Evolutionary conservation across 2,113 vertebrate genomes (phyloP), one percentile per base, ranked within the genome.

Genomic region (Microcebus jonahi): DNA sequence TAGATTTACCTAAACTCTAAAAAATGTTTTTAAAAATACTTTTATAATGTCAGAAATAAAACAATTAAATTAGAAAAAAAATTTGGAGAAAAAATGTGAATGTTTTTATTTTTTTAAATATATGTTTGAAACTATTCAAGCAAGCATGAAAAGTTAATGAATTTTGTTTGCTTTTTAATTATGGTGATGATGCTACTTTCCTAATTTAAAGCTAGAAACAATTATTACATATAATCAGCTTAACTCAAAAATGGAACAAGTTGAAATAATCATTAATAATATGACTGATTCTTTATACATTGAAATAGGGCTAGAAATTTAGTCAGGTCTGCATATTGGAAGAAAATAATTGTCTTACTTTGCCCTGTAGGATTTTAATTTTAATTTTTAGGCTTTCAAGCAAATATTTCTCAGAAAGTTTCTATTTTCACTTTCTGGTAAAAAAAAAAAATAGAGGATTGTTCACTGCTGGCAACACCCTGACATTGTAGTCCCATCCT

Each of bases 291-390:
- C 79, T 86, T 90, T 25, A 68, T 75, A 81, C 39, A 91, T 53
- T 91, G 77, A 92, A 83, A 82, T 70, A 75, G 65, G n/a, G 36
- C 48, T 68, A 94, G 57, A 91, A 96, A 93, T 83, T 68, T 88
- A 94, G 91, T 83, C 6, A 59, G 21, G 31, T 5, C 81, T 81
- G 34, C 12, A 88, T 89, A 71, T 65, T 59, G 10, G 63, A 91
- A 14, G 65, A 85, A 92, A 97, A 75, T 57, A 95, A 91, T 91
- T 87, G 83, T 71, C 61, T 92, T 73, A 73, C 18, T 77, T 93
- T 81, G n/a, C 53, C 65, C 25, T 90, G 34, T 50, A 80, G 14
- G 39, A 77, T 59, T 90, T 95, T 92, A 75, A 85, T 70, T 94
- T 84, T 95, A 83, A 90, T 94, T 90, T 82, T 31, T 87, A 92